Evolutionary conservation across 1,140 invertebrate species (phyloP).

Genomic region (Propsilocerus akamusi): DNA sequence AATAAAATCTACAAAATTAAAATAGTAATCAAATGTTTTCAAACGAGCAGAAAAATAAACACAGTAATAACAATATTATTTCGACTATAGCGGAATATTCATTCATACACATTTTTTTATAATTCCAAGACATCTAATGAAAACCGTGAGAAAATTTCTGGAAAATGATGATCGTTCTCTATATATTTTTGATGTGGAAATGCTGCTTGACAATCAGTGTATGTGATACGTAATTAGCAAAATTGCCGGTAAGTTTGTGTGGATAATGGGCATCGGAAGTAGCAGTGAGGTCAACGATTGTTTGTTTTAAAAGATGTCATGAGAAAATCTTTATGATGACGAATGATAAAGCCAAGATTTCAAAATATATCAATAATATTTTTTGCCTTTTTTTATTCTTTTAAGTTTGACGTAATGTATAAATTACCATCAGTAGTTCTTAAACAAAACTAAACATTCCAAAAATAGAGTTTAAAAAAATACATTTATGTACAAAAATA

Average conservation of each 20-base stretch:
- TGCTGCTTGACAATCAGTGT: not conserved
- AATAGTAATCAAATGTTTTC: not conserved
- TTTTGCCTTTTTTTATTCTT: too few species aligned
- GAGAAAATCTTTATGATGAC: too few species aligned
- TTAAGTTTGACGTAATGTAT: too few species aligned
- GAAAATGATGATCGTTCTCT: not conserved
- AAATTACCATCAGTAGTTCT: too few species aligned
- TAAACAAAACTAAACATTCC: too few species aligned
- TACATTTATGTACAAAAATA: too few species aligned
- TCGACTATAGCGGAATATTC: not conserved
- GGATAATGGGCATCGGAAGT: not conserved
- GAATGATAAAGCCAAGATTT: too few species aligned
- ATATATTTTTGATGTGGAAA: not conserved
- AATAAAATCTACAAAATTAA: too few species aligned
- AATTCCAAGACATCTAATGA: not conserved
- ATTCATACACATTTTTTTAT: not conserved
- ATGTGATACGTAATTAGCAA: not conserved
- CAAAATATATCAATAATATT: too few species aligned
- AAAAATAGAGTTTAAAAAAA: too few species aligned
- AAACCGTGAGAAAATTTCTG: conserved; percentile 3
- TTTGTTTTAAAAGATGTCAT: too few species aligned
- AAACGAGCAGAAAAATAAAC: not conserved
- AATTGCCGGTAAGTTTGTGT: too few species aligned
- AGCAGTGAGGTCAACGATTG: not conserved
- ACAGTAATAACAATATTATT: not conserved